Percentiles rank a stretch among this genome's conserved stretches.
Evolutionary conservation across 2,888 invertebrate genomes (phyloP).

Genomic region (Gibbula magus): DNA sequence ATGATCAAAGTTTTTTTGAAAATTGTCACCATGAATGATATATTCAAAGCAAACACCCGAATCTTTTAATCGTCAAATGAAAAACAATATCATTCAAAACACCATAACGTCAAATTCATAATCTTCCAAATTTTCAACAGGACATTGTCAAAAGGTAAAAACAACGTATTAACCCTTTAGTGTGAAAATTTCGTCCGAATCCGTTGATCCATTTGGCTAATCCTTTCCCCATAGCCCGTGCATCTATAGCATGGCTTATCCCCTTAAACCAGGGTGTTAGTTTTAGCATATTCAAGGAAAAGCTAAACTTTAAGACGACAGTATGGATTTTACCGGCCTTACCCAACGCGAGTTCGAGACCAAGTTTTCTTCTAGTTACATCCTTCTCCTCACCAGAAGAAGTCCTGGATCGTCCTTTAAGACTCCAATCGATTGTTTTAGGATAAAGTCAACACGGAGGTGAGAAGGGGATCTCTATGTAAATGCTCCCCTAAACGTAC

Average conservation of each 20-base stretch:
- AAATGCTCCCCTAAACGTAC: background rate
- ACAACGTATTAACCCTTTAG: background rate
- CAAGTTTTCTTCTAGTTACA: too few relatives aligned
- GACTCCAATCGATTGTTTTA: conserved; percentile 9
- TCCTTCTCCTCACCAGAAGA: background rate
- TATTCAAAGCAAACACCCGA: too few relatives aligned
- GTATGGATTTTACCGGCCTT: conserved; percentile 9
- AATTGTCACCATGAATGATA: too few relatives aligned
- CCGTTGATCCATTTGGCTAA: background rate
- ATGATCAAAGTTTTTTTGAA: too few relatives aligned
- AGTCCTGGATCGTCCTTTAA: background rate
- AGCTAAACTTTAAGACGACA: conserved; percentile 13
- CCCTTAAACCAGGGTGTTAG: conserved; percentile 19
- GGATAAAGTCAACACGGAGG: conserved; percentile 15
- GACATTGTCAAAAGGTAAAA: background rate
- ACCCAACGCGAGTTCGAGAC: background rate
- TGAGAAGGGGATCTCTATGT: background rate
- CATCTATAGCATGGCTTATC: background rate
- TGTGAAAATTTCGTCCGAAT: background rate
- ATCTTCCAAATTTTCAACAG: background rate
- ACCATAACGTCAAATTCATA: background rate
- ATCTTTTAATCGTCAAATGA: too few relatives aligned
- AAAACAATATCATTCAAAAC: background rate
- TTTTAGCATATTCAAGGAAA: conserved; percentile 23
- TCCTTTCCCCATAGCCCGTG: background rate